Evolutionary conservation across 2,888 invertebrate species (phyloP), one percentile per base, ranked within the genome.

Genomic region (Heliconius charithonia): DNA sequence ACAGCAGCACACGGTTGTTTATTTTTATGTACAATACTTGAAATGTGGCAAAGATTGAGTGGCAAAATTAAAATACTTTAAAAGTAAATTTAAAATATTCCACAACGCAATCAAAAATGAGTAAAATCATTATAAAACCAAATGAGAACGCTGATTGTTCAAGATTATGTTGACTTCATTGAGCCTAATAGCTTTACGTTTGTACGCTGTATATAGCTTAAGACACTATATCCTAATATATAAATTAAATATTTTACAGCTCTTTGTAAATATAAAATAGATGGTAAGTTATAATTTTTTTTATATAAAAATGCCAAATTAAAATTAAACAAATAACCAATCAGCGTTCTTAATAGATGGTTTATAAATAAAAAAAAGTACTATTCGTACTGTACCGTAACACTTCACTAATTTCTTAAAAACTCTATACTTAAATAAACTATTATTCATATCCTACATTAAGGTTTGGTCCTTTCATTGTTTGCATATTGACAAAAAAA

Each of bases 381-480:
- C 91, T 90, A 87, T 85, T 86, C 89, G 87, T 88, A 88, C 87
- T 87, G 86, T 85, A 41, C 37, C 63, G 88, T 83, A 88, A 89
- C 88, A 90, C 88, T 86, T 79, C 75, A 79, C 81, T 79, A 77
- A 73, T 32, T 27, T 88, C 87, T 89, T 91, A 91, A 88, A 85
- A 89, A 87, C 85, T 87, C 87, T 91, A 92, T 87, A 86, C 86
- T 86, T 87, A 89, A 88, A 83, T 90, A 91, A 90, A 82, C 88
- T 90, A 90, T 91, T 89, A 90, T 91, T 90, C 89, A 90, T 92
- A 92, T 87, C 89, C 89, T 93, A 93, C 89, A 91, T 90, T 92
- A 92, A 88, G 85, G 85, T 92, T 91, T 92, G 93, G 90, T 88
- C 90, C 93, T 92, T 92, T 90, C 93, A 92, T 93, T 89, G 88